phyloP scores from a whole-genome alignment of 2,888 invertebrate genomes.

The Eueremaeus valkanovi region DNA sequence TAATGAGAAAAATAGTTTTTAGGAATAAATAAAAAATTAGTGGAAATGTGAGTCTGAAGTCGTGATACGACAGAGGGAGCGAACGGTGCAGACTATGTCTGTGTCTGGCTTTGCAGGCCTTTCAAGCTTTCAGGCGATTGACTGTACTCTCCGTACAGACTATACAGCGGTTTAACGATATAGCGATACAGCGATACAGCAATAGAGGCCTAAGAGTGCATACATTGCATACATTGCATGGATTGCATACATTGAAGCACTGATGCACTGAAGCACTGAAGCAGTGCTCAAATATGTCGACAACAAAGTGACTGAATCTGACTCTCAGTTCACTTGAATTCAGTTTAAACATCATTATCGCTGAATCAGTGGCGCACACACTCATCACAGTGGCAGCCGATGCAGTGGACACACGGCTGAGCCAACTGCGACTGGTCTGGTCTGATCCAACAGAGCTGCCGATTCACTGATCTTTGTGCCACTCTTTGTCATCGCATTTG shows the following conservation, averaged over 20 bases:
- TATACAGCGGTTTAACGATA: too few species aligned
- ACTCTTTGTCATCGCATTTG: conserved; percentile 25
- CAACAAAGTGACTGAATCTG: conserved; percentile 8
- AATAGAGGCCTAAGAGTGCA: too few species aligned
- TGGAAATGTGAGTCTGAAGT: conserved; percentile 15
- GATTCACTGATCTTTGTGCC: not conserved
- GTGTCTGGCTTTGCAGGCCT: not conserved
- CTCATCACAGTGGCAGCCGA: not conserved
- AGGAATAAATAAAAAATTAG: not conserved
- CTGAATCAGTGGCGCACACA: not conserved
- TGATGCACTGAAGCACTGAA: not conserved
- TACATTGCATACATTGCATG: not conserved
- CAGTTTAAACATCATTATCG: conserved; percentile 3
- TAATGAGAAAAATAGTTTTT: conserved; percentile 11
- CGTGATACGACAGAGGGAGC: conserved; percentile 26
- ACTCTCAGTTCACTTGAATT: not conserved
- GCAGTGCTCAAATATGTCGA: not conserved
- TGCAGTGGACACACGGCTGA: not conserved
- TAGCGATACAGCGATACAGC: too few species aligned
- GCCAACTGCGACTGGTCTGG: too few species aligned
- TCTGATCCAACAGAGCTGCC: too few species aligned
- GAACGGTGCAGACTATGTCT: not conserved
- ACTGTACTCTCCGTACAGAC: too few species aligned
- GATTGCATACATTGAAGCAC: too few species aligned
- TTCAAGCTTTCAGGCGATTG: too few species aligned